Conservation (phyloP, 92 coral and sea anemone genomes). For the Actinostola sp. region DNA sequence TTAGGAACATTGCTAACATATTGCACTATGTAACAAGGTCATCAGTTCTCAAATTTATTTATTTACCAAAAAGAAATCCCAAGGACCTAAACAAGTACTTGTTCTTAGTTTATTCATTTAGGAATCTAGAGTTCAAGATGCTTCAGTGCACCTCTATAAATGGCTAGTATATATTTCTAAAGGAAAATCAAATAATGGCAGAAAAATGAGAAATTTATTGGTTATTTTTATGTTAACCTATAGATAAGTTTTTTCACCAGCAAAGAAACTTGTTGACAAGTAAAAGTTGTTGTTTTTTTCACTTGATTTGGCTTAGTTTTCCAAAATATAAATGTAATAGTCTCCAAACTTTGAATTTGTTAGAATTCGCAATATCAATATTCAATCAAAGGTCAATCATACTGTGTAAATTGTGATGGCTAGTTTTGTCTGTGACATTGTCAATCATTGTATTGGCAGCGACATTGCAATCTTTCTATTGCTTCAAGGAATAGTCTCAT, state of each 20-base stretch:
- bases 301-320: not conserved
- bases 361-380: too few relatives aligned
- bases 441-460: too few relatives aligned
- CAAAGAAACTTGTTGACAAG: conserved; percentile 37
- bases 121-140: too few relatives aligned
- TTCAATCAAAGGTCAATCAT: too few relatives aligned
- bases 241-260: conserved; percentile 38
- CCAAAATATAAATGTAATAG: not conserved
- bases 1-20: not conserved
- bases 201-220: not conserved
- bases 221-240: conserved; percentile 5
- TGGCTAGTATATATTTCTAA: too few relatives aligned
- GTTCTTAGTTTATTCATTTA: not conserved
- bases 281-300: not conserved
- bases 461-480: too few relatives aligned
- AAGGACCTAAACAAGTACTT: too few relatives aligned
- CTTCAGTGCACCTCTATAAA: too few relatives aligned
- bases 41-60: not conserved
- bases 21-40: conserved; percentile 2
- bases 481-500: not conserved
- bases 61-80: too few relatives aligned
- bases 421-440: too few relatives aligned
- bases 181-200: not conserved
- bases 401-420: too few relatives aligned
- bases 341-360: too few relatives aligned